Evolutionary conservation across 2,113 vertebrate species (phyloP).

Genomic region (Columbina picui): DNA sequence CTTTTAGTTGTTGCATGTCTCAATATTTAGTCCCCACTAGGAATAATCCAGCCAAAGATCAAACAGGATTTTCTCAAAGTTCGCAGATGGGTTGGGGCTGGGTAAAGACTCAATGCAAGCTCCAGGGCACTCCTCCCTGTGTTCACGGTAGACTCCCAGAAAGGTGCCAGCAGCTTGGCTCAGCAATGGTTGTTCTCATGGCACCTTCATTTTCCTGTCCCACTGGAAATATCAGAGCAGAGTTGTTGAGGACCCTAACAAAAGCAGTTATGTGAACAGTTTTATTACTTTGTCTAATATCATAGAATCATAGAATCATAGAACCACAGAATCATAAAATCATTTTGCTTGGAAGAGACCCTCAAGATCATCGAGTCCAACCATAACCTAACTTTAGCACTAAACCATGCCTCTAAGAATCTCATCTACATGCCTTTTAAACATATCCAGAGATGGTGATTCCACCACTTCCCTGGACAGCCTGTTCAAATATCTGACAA

Average conservation of each 20-base stretch:
- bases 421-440: no score
- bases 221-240: neutral
- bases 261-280: neutral
- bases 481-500: no score
- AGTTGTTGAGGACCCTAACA: neutral
- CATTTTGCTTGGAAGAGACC: no score
- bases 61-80: neutral
- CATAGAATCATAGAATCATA: no score
- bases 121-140: accelerated
- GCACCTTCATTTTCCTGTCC: neutral
- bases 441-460: no score
- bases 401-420: no score
- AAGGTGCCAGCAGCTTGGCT: neutral
- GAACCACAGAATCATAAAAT: no score
- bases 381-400: no score
- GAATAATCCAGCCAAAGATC: neutral
- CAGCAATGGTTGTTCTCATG: accelerated
- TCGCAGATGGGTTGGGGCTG: neutral
- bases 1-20: neutral
- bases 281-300: neutral
- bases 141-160: neutral
- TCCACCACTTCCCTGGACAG: no score
- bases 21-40: neutral
- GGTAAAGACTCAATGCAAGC: neutral
- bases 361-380: no score